Evolutionary conservation across 2,888 invertebrate genomes (phyloP), one percentile per base, ranked within the genome.

Genomic region (Malacosoma neustria): DNA sequence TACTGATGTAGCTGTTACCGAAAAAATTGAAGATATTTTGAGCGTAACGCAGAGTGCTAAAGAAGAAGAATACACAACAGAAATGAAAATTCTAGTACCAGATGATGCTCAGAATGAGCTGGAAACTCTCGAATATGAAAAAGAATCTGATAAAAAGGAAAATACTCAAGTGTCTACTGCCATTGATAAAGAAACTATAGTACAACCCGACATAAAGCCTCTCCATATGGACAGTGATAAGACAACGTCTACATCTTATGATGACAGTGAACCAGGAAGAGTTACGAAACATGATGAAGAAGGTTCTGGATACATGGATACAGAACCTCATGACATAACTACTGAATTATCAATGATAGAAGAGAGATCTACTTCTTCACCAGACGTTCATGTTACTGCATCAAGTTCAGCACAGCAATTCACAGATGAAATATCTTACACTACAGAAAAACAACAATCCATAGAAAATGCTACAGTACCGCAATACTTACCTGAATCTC

Each of bases 1-100:
- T 11, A 29, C 41, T 4, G 38, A 13, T 37, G 33, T 43, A 35
- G 15, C 36, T 32, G 40, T 14, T 11, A 13, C 35, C 3, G 12
- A 35, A 12, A 35, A 13, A 15, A 6, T 9, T 32, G 14, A 29
- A n/a, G 35, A 29, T 4, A 33, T 36, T 31, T 11, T n/a, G n/a
- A n/a, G n/a, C n/a, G n/a, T 4, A 5, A 36, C 30, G 2, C 5
- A 22, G 9, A 22, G 9, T 7, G 1, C 9, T 7, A 9, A 4
- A 22, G 9, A 7, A n/a, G 15, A 34, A 34, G 36, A 37, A 32
- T 30, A 45, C 11, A 41, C 34, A 12, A 9, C 9, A 5, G 15
- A 12, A 29, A 15, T 29, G 13, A 30, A 35, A 12, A 30, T 22
- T 3, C 9, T 14, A 6, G 3, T 22, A 13, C 6, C 14, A 3